Conservation (phyloP, 2,888 invertebrate species). For the Aspidiotus rigidus region DNA sequence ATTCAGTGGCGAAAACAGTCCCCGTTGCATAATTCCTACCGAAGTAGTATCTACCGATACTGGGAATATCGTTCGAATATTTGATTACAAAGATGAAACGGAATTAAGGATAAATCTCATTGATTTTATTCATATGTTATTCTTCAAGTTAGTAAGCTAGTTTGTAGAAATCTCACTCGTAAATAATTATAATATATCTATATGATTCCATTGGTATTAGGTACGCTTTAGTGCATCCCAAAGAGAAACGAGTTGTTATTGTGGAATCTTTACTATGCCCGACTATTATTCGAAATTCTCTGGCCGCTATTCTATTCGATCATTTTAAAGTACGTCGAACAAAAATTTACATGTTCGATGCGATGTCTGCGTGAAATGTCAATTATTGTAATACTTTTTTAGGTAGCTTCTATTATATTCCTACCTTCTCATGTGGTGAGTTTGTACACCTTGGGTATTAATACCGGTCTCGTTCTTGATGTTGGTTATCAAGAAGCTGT, state of each 20-base stretch:
- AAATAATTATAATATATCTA: not conserved
- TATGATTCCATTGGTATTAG: conserved; percentile 46
- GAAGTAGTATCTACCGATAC: conserved; percentile 60
- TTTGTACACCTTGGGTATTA: conserved; percentile 70
- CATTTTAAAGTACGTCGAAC: conserved; percentile 69
- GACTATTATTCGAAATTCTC: conserved; percentile 70
- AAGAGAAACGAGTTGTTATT: conserved; percentile 82
- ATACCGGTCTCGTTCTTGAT: conserved; percentile 75
- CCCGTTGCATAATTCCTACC: conserved; percentile 76
- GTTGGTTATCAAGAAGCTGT: conserved; percentile 76
- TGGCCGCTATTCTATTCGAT: conserved; percentile 82
- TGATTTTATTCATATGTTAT: conserved; percentile 76
- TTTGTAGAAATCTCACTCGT: not conserved
- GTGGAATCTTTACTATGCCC: conserved; percentile 82
- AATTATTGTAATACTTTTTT: conserved; percentile 36
- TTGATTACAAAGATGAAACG: conserved; percentile 54
- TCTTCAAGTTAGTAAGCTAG: conserved; percentile 66
- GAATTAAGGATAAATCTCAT: conserved; percentile 77
- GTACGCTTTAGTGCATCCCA: conserved; percentile 81
- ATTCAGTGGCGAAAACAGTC: conserved; percentile 79
- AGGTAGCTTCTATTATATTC: conserved; percentile 68
- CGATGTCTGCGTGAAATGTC: not conserved
- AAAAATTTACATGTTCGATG: not conserved
- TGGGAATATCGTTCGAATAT: conserved; percentile 53
- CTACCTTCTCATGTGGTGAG: conserved; percentile 78